Evolutionary conservation across 1,140 invertebrate species (phyloP).

Genomic region (Sycophila sp.): DNA sequence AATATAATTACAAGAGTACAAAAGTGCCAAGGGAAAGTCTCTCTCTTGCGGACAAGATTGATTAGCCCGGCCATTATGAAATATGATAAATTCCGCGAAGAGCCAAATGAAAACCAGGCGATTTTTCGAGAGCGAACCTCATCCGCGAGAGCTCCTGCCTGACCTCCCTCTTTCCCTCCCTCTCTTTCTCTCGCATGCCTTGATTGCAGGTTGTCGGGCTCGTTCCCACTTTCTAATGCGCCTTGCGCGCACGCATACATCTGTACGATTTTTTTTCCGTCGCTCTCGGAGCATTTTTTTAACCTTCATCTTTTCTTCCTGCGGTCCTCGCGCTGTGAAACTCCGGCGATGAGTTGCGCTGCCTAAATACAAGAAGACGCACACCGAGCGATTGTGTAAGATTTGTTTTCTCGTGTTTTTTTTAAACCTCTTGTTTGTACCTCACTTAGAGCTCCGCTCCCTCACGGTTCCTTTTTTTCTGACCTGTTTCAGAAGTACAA

Average conservation of each 20-base stretch:
- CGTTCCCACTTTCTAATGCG: constrained; percentile 32
- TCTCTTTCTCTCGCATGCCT: background rate
- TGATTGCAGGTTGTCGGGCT: constrained; percentile 34
- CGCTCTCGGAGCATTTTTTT: background rate
- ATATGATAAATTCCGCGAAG: constrained; percentile 30
- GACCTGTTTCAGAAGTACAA: background rate
- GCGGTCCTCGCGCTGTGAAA: background rate
- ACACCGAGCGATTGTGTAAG: background rate
- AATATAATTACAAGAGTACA: constrained; percentile 27
- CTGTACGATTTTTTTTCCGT: background rate
- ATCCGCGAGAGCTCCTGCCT: background rate
- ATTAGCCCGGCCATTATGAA: constrained; percentile 14
- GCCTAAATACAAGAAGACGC: background rate
- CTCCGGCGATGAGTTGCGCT: background rate
- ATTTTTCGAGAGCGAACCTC: constrained; percentile 14
- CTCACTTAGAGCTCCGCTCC: too few species aligned
- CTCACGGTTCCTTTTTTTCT: background rate
- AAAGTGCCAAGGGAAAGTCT: constrained; percentile 5
- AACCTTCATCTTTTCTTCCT: background rate
- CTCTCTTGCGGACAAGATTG: constrained; percentile 12
- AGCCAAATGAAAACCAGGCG: constrained; percentile 14
- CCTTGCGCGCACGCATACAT: background rate
- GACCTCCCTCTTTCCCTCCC: background rate
- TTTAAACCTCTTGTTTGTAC: background rate
- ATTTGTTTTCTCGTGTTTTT: background rate